phyloP scores from a whole-genome alignment of 2,113 vertebrate species.

The Semnornis frantzii region DNA sequence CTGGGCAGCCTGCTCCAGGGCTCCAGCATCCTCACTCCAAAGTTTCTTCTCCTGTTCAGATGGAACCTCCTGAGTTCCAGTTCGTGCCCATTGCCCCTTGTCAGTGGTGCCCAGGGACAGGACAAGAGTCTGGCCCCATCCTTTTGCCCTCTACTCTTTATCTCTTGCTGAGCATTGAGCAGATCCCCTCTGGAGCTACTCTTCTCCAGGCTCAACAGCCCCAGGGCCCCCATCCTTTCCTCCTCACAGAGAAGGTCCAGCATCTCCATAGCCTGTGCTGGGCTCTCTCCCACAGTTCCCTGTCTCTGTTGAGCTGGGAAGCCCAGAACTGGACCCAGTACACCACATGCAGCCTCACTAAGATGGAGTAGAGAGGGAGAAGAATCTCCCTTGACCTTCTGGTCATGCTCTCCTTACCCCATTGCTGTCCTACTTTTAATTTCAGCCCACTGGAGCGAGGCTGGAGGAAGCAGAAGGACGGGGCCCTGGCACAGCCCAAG shows the following conservation, averaged over 20 bases:
- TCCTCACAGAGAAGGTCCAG: not conserved
- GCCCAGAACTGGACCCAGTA: not conserved
- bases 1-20: not conserved
- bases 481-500: constrained; percentile 84
- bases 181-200: not conserved
- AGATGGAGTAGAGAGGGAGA: not conserved
- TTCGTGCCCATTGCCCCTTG: not conserved
- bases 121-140: not conserved
- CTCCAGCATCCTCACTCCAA: not conserved
- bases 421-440: not conserved
- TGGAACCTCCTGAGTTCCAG: not conserved
- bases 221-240: not conserved
- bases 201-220: not conserved
- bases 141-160: not conserved
- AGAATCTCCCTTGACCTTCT: not conserved
- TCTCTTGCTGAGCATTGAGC: not conserved
- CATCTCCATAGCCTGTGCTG: not conserved
- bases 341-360: not conserved
- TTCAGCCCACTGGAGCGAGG: constrained; percentile 92
- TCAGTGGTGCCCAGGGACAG: no score
- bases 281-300: not conserved
- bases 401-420: not conserved
- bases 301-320: not conserved
- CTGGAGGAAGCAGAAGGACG: constrained; percentile 96
- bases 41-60: not conserved